Evolutionary conservation across 2,888 invertebrate genomes (phyloP).

Genomic region (Callyntrura sp.): DNA sequence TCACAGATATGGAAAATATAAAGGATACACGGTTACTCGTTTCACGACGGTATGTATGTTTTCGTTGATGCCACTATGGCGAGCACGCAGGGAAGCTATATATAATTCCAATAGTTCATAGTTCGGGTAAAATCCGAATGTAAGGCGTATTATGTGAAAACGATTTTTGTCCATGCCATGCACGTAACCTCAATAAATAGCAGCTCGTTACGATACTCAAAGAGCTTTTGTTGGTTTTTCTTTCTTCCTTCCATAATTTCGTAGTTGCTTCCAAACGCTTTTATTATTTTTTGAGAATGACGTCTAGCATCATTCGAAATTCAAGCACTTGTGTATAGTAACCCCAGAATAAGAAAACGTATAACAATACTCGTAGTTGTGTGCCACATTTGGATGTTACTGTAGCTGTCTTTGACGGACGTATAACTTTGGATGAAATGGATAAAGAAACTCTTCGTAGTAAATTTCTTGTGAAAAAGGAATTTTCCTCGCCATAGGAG

Average conservation of each 20-base stretch:
- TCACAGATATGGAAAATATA: not conserved
- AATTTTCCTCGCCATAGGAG: too few relatives aligned
- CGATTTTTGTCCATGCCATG: constrained; percentile 73
- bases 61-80: not conserved
- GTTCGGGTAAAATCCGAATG: constrained; percentile 55
- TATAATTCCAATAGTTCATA: too few relatives aligned
- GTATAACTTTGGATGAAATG: too few relatives aligned
- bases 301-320: constrained; percentile 10
- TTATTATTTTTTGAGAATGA: constrained; percentile 20
- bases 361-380: too few relatives aligned
- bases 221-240: constrained; percentile 52
- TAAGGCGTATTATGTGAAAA: constrained; percentile 42
- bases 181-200: constrained; percentile 83
- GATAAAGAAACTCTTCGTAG: too few relatives aligned
- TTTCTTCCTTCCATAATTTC: constrained; percentile 38
- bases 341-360: not conserved
- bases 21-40: not conserved
- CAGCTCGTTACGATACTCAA: constrained; percentile 80
- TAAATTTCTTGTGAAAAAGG: too few relatives aligned
- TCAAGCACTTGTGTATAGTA: constrained; percentile 1
- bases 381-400: too few relatives aligned
- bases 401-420: too few relatives aligned
- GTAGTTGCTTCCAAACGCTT: not conserved
- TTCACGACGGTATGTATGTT: constrained; percentile 6
- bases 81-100: not conserved